A percentile compares a stretch with the other conserved stretches of the same genome.
phyloP scores from a whole-genome alignment of 1,140 invertebrate species.

The Drosophila oshimai region DNA sequence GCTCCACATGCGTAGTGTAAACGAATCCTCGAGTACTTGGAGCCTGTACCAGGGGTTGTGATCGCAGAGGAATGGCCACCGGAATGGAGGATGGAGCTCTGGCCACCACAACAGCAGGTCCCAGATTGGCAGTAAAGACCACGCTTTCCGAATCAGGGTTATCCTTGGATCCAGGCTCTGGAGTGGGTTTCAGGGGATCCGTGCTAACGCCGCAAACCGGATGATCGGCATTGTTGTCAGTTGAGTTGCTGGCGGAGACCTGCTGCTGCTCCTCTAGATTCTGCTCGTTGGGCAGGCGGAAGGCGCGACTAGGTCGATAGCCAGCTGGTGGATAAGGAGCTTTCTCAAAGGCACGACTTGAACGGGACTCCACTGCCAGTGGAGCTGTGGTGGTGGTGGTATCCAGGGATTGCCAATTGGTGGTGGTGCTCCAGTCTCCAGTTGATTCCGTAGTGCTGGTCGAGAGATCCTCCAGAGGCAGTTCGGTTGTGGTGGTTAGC shows the following conservation, averaged over 20 bases:
- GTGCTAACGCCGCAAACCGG: constrained; percentile 73
- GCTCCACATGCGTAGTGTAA: constrained; percentile 63
- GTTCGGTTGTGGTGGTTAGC: constrained; percentile 46
- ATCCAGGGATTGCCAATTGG: constrained; percentile 27
- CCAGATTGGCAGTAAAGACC: constrained; percentile 54
- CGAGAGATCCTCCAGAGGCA: constrained; percentile 27
- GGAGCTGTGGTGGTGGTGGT: constrained; percentile 34
- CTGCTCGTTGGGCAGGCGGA: constrained; percentile 60
- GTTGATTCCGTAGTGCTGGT: constrained; percentile 55
- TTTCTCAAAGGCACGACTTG: constrained; percentile 32
- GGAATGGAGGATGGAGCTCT: constrained; percentile 43
- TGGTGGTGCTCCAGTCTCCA: constrained; percentile 51
- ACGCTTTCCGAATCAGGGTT: constrained; percentile 73
- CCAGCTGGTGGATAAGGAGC: constrained; percentile 72
- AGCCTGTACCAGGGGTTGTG: constrained; percentile 38
- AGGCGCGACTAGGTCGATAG: constrained; percentile 68
- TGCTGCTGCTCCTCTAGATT: constrained; percentile 18
- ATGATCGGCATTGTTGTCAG: constrained; percentile 55
- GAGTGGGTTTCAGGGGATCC: constrained; percentile 70
- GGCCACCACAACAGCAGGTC: constrained; percentile 58
- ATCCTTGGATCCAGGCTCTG: constrained; percentile 55
- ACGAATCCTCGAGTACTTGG: constrained; percentile 36
- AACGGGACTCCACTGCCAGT: constrained; percentile 4
- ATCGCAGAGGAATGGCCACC: constrained; percentile 62
- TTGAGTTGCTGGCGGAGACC: not conserved